Base-by-base conservation (phyloP, 2,797 vertebrate species). In the Anableps anableps region DNA sequence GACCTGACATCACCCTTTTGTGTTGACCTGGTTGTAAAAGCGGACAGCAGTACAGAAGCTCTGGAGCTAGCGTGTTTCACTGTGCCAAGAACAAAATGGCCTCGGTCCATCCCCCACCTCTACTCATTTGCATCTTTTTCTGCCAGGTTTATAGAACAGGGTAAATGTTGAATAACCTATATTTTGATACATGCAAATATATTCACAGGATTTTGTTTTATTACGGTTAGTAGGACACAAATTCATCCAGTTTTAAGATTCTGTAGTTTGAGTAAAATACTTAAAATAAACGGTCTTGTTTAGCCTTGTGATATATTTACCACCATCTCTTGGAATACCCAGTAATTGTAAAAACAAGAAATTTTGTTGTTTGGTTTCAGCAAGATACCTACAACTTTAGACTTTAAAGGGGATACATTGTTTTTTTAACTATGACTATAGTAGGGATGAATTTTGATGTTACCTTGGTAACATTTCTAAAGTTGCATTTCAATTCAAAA, bases 21-120 rank as follows among this genome's bases (percentile, higher is more conserved):
- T 66, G 84, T 85, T 51, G 51, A 84, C 82, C 83, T 78, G 87
- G 83, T 85, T 85, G 78, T 87, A 83, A 82, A 83, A 88, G 41
- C 74, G 81, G 72, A 83, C 74, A 74, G 64, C 41, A n/a, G 74
- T 6, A 21, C 81, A 34, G 34, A 83, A 77, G 71, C 82, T 76
- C 71, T 85, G 78, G 76, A 76, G 70, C 75, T 43, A 43, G 58
- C 50, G n/a, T 62, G 66, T 31, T 79, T 80, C 38, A 68, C 10
- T 70, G 64, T 77, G 34, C 78, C 74, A 78, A 77, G 74, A 79
- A 74, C 36, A 60, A 80, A 41, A 76, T 50, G 17, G 62, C 34
- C 62, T 21, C 14, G 17, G 14, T 21, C 58, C 58, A 31, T 50
- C 23, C 4, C 31, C 21, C 64, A 2, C 23, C 23, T 60, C 11